phyloP scores from a whole-genome alignment of 2,888 invertebrate species.

The Rhimphoctona megacephalus region DNA sequence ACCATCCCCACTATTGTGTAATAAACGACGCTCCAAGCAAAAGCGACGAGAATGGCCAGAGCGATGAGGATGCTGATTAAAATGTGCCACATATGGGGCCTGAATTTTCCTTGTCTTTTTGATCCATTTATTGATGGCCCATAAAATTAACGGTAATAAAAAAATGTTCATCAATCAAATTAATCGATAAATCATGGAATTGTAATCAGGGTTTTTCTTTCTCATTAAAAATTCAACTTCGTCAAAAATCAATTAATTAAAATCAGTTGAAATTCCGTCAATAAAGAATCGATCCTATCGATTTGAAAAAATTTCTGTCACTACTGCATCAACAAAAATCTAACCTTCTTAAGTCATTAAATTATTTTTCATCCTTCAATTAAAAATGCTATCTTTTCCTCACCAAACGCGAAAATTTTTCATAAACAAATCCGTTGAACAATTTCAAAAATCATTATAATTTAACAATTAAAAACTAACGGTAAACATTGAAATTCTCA shows the following conservation, averaged over 20 bases:
- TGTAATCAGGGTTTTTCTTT: not conserved
- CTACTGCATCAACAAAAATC: not conserved
- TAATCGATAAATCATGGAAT: not conserved
- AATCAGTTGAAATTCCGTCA: not conserved
- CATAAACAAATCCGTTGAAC: not conserved
- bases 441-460: not conserved
- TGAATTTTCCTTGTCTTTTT: constrained; percentile 11
- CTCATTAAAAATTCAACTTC: too few relatives aligned
- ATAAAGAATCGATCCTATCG: not conserved
- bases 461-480: not conserved
- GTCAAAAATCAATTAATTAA: not conserved
- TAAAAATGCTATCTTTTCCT: too few relatives aligned
- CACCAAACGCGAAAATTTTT: not conserved
- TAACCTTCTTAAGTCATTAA: constrained; percentile 16
- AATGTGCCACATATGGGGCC: constrained; percentile 62
- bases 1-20: constrained; percentile 68
- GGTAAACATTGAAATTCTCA: not conserved
- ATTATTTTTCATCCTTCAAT: not conserved
- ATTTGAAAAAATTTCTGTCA: not conserved
- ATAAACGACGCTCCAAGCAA: constrained; percentile 67
- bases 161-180: not conserved
- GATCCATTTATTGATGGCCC: not conserved
- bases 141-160: not conserved
- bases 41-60: constrained; percentile 48
- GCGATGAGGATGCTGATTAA: constrained; percentile 53